These are phyloP conservation scores for Pangasius macronema DNA, from an alignment of 2,797 vertebrate species.

Conservation along the genomic window DNA sequence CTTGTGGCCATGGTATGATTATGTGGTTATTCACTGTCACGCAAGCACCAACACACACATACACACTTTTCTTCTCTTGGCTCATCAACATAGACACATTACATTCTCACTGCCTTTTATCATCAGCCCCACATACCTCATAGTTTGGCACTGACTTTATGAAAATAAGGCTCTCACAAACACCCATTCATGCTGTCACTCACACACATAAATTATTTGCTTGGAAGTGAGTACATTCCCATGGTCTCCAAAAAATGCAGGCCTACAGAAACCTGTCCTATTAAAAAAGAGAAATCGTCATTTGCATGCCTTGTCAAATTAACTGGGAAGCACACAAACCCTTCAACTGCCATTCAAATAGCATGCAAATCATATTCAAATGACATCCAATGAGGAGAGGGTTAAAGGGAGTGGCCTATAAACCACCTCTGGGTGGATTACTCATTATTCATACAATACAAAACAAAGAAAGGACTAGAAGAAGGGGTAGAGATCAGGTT, in stretches of 20 bases:
- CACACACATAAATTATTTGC: not conserved
- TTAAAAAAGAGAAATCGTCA: conserved; percentile 38
- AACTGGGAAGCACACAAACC: conserved; percentile 58
- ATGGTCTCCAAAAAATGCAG: not conserved
- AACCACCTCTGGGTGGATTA: conserved; percentile 14
- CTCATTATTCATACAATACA: conserved; percentile 22
- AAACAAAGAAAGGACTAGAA: conserved; percentile 20
- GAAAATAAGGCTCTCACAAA: conserved; percentile 30
- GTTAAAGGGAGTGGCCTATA: conserved; percentile 34
- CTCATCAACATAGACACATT: not conserved
- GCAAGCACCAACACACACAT: not conserved
- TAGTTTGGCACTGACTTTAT: not conserved
- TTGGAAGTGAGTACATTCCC: conserved; percentile 9
- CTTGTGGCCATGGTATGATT: not conserved
- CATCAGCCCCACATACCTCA: not conserved
- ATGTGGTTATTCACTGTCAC: not conserved
- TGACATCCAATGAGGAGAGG: conserved; percentile 46
- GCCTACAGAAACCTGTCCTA: conserved; percentile 21
- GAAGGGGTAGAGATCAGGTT: not conserved
- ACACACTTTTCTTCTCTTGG: not conserved
- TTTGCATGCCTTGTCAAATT: conserved; percentile 69
- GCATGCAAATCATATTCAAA: conserved; percentile 75
- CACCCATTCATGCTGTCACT: conserved; percentile 12
- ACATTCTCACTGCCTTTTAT: conserved; percentile 1
- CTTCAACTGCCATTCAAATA: conserved; percentile 80